Conservation (phyloP, 2,113 vertebrate genomes). For the Trichechus manatus region DNA sequence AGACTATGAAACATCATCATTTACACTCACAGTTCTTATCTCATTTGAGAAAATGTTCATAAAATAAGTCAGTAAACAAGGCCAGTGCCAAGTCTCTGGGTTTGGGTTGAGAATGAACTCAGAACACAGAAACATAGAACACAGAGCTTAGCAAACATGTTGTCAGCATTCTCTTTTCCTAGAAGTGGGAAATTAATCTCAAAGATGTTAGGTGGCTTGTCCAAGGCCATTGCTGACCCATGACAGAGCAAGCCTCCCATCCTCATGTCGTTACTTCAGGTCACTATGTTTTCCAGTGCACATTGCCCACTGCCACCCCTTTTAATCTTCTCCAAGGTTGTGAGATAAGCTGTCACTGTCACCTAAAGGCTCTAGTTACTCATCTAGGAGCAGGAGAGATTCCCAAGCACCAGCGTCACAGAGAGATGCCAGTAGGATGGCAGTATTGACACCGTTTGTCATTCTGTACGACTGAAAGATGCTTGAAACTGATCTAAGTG, state of each 20-base stretch:
- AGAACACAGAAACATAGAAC: no score
- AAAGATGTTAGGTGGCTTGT: neutral
- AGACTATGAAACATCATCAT: fast-evolving
- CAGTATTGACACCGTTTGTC: neutral
- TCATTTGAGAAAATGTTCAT: neutral
- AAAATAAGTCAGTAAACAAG: neutral
- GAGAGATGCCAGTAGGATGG: fast-evolving
- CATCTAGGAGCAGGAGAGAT: neutral
- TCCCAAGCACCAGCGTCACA: no score
- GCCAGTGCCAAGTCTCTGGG: neutral
- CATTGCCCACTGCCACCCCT: neutral
- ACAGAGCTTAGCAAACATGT: no score
- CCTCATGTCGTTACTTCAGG: fast-evolving
- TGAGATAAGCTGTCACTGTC: no score
- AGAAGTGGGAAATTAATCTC: neutral
- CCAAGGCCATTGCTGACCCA: neutral
- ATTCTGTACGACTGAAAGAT: fast-evolving
- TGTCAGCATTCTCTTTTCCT: no score
- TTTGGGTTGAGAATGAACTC: neutral
- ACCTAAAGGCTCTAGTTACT: neutral
- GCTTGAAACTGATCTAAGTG: fast-evolving
- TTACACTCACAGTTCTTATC: neutral
- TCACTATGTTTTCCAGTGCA: fast-evolving
- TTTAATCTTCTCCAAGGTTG: neutral
- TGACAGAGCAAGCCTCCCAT: neutral